Percentiles rank a stretch among this genome's conserved stretches.
Evolutionary conservation across 23 tunicate genomes (phyloP).

Genomic region (Styela clava): DNA sequence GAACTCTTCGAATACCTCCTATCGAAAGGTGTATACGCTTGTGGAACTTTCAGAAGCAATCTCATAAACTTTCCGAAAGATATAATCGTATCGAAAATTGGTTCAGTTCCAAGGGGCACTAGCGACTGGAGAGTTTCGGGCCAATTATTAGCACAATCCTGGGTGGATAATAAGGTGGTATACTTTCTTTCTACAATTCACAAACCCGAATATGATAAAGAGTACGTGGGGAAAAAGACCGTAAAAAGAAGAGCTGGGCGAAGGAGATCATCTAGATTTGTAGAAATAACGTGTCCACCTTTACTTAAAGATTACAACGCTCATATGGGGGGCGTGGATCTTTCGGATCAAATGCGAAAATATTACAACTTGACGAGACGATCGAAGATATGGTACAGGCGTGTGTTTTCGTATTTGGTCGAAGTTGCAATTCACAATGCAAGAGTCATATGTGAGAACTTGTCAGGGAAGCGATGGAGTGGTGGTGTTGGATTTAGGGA

Average conservation of each 20-base stretch:
- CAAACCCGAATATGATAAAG: neutral
- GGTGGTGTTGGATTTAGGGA: neutral
- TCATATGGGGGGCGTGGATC: neutral
- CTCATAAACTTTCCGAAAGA: neutral
- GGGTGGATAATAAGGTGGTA: neutral
- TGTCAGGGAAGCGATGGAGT: neutral
- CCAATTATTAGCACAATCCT: neutral
- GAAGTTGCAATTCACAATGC: neutral
- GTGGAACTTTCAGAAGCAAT: neutral
- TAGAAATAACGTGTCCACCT: neutral
- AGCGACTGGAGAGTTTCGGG: neutral
- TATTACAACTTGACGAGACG: neutral
- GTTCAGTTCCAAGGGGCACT: neutral
- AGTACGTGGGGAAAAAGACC: neutral
- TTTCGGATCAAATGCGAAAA: neutral
- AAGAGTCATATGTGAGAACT: neutral
- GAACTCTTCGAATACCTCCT: neutral
- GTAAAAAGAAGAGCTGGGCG: neutral
- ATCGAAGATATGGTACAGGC: neutral
- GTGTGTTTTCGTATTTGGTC: neutral
- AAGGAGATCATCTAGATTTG: neutral
- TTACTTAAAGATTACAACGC: neutral
- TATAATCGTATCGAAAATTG: neutral
- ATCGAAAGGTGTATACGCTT: neutral
- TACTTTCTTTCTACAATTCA: neutral